Base-by-base conservation (phyloP, 2,888 invertebrate species). In the Drosophila merina region DNA sequence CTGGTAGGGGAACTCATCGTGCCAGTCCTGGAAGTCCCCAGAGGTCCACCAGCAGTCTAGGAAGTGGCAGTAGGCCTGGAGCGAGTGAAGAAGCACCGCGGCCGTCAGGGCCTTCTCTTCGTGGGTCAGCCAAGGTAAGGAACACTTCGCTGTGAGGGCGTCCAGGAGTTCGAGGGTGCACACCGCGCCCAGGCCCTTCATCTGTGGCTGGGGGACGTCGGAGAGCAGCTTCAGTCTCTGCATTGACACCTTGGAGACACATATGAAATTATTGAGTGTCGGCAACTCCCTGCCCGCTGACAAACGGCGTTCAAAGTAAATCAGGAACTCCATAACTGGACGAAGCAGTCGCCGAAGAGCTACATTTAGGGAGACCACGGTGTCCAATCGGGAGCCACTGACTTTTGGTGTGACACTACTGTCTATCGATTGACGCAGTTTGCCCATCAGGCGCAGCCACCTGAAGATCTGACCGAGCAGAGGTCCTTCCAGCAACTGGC, bases 21-120 rank as follows among this genome's bases (percentile, higher is more conserved):
- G 45, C 33, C 44, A 31, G 25, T 79, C 80, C 1, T 50, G 10
- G 7, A 79, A 72, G 0, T 62, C 45, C 2, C 76, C 80, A 0
- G 14, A 4, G 4, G 52, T 48, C 80, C 80, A 79, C 70, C 69
- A 78, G 6, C 28, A 57, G 30, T 78, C 71, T 14, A 79, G 10
- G 2, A 50, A 59, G 0, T 55, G 45, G 14, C 76, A 79, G 9
- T 57, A 54, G 6, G 59, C 68, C 26, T 60, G 47, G 55, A 79
- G 14, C 30, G 72, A 52, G 4, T 76, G 58, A 28, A 80, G 20
- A 10, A 78, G 31, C 28, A 78, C 2, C 0, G 66, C 28, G 1
- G 42, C 42, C 8, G 28, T 36, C 20, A 54, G n/a, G 7, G 54
- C 28, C 7, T 7, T 9, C 8, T 28, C 5, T 4, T 50, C 9